These are phyloP conservation scores for Listrodromus nycthemerus DNA, from an alignment of 2,888 invertebrate species.

Conservation along the genomic window DNA sequence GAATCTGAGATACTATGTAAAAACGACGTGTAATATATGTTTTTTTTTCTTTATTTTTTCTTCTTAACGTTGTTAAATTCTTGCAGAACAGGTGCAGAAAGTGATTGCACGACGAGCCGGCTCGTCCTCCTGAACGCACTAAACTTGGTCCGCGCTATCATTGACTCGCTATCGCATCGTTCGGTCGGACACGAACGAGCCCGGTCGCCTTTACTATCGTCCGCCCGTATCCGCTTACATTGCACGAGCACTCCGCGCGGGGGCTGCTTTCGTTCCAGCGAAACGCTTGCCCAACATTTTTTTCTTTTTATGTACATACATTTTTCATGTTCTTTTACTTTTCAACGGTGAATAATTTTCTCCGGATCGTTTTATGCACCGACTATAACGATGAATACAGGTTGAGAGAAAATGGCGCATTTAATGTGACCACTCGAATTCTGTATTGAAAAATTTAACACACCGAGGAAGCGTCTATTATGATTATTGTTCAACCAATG, in stretches of 20 bases:
- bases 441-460: neutral
- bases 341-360: slow-evolving; percentile 6
- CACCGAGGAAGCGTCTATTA: neutral
- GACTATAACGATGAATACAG: neutral
- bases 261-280: slow-evolving; percentile 35
- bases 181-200: slow-evolving; percentile 48
- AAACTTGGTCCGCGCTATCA: slow-evolving; percentile 52
- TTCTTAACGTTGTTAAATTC: neutral
- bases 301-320: neutral
- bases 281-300: slow-evolving; percentile 16
- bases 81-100: slow-evolving; percentile 39
- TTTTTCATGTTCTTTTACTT: neutral
- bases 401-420: neutral
- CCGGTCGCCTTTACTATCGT: slow-evolving; percentile 55
- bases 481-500: neutral
- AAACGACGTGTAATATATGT: slow-evolving; percentile 9
- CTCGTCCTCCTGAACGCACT: slow-evolving; percentile 30
- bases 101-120: slow-evolving; percentile 22
- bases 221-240: slow-evolving; percentile 63
- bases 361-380: neutral
- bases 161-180: slow-evolving; percentile 54
- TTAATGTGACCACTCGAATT: neutral
- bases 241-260: slow-evolving; percentile 8
- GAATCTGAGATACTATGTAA: slow-evolving; percentile 4
- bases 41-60: neutral